These are phyloP conservation scores for Plutella xylostella DNA, from an alignment of 2,888 invertebrate genomes.

Conservation along the genomic window DNA sequence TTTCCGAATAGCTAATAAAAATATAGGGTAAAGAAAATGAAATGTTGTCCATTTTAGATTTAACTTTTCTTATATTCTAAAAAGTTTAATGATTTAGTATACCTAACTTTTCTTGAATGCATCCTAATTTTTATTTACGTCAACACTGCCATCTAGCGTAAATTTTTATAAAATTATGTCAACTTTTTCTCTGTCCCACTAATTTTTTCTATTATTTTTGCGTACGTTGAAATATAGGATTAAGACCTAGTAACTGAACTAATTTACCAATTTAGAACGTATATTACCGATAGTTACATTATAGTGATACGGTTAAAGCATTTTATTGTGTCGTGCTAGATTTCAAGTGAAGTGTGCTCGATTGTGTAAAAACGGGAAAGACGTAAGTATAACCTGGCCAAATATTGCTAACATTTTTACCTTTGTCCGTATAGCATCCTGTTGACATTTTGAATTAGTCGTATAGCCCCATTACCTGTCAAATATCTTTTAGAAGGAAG, in stretches of 20 bases:
- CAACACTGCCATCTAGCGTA: background rate
- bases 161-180: background rate
- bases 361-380: slow-evolving; percentile 60
- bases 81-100: too few species aligned
- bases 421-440: too few species aligned
- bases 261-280: background rate
- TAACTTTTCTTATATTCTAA: too few species aligned
- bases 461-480: slow-evolving; percentile 29
- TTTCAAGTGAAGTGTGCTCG: slow-evolving; percentile 57
- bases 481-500: slow-evolving; percentile 12
- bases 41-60: too few species aligned
- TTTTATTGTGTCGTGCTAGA: slow-evolving; percentile 35
- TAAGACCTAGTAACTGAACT: background rate
- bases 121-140: too few species aligned
- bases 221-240: slow-evolving; percentile 42
- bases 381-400: slow-evolving; percentile 58
- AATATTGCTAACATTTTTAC: slow-evolving; percentile 20
- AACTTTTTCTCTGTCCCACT: slow-evolving; percentile 38
- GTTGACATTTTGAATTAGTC: slow-evolving; percentile 27
- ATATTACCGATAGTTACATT: slow-evolving; percentile 24
- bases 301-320: slow-evolving; percentile 1
- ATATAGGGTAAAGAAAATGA: too few species aligned
- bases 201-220: slow-evolving; percentile 37
- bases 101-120: background rate
- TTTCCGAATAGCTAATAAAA: too few species aligned